phyloP scores from a whole-genome alignment of 2,113 vertebrate genomes.

The Struthio camelus region DNA sequence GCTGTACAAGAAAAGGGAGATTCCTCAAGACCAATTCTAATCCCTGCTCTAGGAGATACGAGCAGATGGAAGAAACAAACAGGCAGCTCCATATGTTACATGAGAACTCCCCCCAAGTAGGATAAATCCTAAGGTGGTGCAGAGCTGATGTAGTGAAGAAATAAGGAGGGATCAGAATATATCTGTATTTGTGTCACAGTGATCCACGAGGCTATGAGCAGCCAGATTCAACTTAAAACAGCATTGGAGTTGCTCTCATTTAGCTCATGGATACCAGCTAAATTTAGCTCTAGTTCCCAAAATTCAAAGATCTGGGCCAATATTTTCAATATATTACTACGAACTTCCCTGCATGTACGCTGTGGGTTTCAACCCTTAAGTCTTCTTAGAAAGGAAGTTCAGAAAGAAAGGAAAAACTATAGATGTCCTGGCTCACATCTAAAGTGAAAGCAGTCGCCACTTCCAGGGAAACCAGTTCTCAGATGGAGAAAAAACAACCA shows the following conservation, averaged over 20 bases:
- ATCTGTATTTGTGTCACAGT: neutral
- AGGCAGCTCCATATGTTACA: neutral
- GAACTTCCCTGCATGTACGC: neutral
- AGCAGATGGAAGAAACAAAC: constrained; percentile 28
- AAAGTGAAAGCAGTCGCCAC: neutral
- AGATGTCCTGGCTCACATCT: neutral
- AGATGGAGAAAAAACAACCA: neutral
- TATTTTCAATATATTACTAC: neutral
- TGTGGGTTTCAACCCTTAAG: neutral
- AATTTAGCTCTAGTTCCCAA: neutral
- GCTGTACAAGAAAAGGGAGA: constrained; percentile 21
- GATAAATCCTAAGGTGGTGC: neutral
- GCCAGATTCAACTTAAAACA: neutral
- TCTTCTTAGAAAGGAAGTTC: neutral
- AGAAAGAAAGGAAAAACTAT: neutral
- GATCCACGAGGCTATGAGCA: neutral
- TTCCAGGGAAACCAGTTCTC: neutral
- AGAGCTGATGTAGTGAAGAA: neutral
- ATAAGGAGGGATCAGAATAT: neutral
- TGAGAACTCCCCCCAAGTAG: neutral
- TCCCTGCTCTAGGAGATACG: neutral
- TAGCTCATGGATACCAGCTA: neutral
- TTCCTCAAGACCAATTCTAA: constrained; percentile 1
- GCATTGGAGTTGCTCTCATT: neutral
- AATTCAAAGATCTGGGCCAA: neutral